A percentile compares a stretch with the other conserved stretches of the same genome.
phyloP scores from a whole-genome alignment of 2,113 vertebrate genomes.

The Puffinus mauretanicus region DNA sequence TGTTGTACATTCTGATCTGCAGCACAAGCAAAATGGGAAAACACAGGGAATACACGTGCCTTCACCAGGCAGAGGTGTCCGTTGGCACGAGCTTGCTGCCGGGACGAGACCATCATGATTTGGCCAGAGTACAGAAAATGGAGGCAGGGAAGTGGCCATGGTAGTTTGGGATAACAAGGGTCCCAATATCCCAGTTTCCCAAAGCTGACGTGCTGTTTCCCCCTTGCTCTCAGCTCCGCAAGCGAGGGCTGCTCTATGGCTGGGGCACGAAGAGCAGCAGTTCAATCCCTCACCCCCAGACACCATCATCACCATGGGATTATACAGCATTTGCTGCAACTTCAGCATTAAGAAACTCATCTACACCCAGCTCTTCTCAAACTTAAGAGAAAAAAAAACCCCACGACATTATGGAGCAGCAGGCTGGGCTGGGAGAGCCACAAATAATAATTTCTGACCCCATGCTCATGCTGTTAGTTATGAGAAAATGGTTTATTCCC shows the following conservation, averaged over 20 bases:
- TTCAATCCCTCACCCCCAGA: not conserved
- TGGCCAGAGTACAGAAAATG: not conserved
- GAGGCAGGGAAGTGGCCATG: not conserved
- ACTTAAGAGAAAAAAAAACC: not conserved
- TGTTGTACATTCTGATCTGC: not conserved
- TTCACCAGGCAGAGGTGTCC: not conserved
- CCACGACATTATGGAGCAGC: not conserved
- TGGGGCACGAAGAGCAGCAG: not conserved
- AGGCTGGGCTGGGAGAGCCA: not conserved
- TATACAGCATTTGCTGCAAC: not conserved
- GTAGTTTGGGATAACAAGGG: not conserved
- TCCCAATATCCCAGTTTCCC: rapidly evolving
- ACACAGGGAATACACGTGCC: not conserved
- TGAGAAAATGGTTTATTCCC: not conserved
- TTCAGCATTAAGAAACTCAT: not conserved
- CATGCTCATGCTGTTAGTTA: not conserved
- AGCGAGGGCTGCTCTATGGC: not conserved
- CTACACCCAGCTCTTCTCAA: not conserved
- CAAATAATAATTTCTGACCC: not conserved
- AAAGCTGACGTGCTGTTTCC: not conserved
- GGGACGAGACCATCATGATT: not conserved
- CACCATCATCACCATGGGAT: not conserved
- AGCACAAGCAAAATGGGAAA: not conserved
- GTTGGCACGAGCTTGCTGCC: not conserved
- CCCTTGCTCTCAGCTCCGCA: not conserved